Conservation (phyloP, 2,888 invertebrate genomes). For the Stratiomys singularior region DNA sequence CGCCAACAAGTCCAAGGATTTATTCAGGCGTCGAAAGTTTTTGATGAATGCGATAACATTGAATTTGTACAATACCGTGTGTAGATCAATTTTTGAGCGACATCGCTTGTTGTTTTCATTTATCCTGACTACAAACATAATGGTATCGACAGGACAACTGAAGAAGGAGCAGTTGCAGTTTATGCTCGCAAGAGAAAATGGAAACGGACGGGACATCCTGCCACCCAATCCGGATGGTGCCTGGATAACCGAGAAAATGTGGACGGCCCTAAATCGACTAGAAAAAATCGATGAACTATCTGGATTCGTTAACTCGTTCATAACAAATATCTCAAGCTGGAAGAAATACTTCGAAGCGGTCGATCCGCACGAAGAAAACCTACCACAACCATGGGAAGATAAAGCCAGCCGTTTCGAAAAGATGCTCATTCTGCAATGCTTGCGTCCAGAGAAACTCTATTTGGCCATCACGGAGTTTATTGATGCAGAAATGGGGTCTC, state of each 20-base stretch:
- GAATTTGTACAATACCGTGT: constrained; percentile 85
- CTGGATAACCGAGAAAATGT: constrained; percentile 84
- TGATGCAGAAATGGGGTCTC: constrained; percentile 74
- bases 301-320: constrained; percentile 73
- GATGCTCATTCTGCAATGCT: constrained; percentile 79
- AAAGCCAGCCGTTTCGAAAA: constrained; percentile 78
- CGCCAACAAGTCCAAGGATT: constrained; percentile 71
- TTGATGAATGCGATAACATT: constrained; percentile 86
- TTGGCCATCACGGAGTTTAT: constrained; percentile 82
- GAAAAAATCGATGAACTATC: constrained; percentile 72
- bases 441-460: constrained; percentile 88
- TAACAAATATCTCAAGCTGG: constrained; percentile 68
- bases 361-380: constrained; percentile 74
- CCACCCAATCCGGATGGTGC: constrained; percentile 76
- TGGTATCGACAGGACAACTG: constrained; percentile 72
- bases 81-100: constrained; percentile 88
- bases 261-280: constrained; percentile 83
- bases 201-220: not conserved
- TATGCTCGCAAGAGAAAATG: constrained; percentile 77
- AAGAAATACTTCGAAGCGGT: constrained; percentile 73
- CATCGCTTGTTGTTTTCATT: constrained; percentile 90
- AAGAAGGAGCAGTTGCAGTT: constrained; percentile 77
- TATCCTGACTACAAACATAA: constrained; percentile 75
- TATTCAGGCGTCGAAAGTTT: constrained; percentile 77
- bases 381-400: constrained; percentile 75